Evolutionary conservation across 2,797 vertebrate species (phyloP).

Genomic region (Enteromius unitaeniatus): DNA sequence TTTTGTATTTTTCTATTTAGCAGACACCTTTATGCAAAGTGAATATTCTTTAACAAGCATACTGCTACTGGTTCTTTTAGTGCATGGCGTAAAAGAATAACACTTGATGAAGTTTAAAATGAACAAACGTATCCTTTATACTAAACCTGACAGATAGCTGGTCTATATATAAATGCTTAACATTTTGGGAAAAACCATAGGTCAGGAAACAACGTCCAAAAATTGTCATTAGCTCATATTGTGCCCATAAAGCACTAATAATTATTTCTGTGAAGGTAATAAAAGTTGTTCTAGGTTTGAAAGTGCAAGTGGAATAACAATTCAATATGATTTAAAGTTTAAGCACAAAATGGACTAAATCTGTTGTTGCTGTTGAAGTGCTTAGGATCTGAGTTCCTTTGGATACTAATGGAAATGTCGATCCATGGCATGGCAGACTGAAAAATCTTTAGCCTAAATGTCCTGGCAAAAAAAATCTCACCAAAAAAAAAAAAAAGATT

Average conservation of each 20-base stretch:
- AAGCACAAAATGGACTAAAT: neutral
- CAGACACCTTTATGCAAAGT: neutral
- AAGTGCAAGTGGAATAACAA: neutral
- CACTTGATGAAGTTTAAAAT: neutral
- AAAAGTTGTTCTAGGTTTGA: neutral
- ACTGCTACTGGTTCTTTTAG: neutral
- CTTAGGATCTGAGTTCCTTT: constrained; percentile 3
- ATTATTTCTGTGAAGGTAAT: neutral
- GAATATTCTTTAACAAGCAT: neutral
- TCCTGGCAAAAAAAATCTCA: neutral
- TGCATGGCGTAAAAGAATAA: neutral
- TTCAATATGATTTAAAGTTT: neutral
- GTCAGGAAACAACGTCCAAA: neutral
- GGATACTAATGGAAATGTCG: constrained; percentile 15
- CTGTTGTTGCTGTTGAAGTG: neutral
- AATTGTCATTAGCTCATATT: neutral
- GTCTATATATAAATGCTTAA: neutral
- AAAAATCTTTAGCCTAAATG: constrained; percentile 11
- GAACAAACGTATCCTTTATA: neutral
- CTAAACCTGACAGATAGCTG: neutral
- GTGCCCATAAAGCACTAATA: neutral
- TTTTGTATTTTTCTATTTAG: neutral
- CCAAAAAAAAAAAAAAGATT: neutral
- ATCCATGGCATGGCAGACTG: neutral
- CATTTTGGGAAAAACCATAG: neutral